These are phyloP conservation scores for Pocillopora verrucosa DNA, from an alignment of 64 coral and sea anemone species.

Conservation along the genomic window DNA sequence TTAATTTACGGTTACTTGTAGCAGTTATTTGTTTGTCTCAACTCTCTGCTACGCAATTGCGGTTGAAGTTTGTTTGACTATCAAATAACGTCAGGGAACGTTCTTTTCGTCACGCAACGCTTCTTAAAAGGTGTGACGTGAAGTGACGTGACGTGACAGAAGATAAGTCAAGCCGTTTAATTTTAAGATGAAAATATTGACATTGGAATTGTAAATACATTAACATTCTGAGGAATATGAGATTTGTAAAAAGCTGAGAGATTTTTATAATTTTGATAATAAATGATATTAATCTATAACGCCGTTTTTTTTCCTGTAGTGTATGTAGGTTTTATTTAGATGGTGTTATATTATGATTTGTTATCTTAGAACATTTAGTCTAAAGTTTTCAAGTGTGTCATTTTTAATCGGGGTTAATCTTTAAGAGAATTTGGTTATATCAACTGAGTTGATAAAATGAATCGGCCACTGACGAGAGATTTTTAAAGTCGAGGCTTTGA, in stretches of 20 bases:
- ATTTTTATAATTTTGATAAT: slow-evolving; percentile 12
- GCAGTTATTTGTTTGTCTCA: neutral
- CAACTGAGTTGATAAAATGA: no score
- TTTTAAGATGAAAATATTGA: neutral
- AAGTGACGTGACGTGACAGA: neutral
- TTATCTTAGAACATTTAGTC: neutral
- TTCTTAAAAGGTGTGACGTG: neutral
- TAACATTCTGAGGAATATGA: neutral
- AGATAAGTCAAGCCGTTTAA: neutral
- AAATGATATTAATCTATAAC: neutral
- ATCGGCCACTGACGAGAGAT: no score
- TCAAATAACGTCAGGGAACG: neutral
- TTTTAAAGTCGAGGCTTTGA: no score
- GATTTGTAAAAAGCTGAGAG: neutral
- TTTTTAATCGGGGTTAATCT: neutral
- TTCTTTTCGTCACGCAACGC: neutral
- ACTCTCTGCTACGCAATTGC: neutral
- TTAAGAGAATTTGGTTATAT: no score
- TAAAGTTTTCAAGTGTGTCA: no score
- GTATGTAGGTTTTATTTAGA: neutral
- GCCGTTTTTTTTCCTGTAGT: neutral
- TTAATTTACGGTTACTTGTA: no score
- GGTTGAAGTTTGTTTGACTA: neutral
- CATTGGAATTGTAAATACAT: neutral
- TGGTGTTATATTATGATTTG: neutral